phyloP scores from a whole-genome alignment of 2,113 vertebrate genomes.

The Antechinus flavipes region DNA sequence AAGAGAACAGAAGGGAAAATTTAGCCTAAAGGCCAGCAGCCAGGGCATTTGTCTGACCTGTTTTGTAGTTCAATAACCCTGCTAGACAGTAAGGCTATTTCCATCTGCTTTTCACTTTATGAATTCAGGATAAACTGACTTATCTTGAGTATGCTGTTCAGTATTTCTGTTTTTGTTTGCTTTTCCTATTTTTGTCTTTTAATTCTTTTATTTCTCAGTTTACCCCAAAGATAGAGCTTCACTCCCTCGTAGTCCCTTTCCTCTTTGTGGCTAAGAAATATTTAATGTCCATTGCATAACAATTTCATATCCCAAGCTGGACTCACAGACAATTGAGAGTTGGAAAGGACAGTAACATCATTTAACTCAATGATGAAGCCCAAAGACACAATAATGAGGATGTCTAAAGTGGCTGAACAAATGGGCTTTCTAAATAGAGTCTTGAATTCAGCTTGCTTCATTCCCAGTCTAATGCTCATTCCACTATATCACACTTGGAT shows the following conservation, averaged over 20 bases:
- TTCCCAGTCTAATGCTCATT: not conserved
- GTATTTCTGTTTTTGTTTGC: not conserved
- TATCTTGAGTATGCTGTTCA: not conserved
- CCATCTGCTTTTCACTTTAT: not conserved
- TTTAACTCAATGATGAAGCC: not conserved
- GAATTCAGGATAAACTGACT: not conserved
- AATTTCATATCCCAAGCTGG: not conserved
- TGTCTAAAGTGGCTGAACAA: not conserved
- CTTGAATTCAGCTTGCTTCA: not conserved
- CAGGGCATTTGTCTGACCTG: not conserved
- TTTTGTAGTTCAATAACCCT: not conserved
- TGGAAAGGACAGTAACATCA: not conserved
- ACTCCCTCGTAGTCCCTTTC: not conserved
- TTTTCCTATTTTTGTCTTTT: not conserved
- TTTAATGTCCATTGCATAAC: not conserved
- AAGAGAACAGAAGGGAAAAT: not conserved
- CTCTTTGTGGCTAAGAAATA: not conserved
- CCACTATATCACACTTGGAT: not conserved
- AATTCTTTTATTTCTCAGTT: not conserved
- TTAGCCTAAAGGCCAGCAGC: not conserved
- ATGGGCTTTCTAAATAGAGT: not conserved
- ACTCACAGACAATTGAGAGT: not conserved
- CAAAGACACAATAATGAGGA: not conserved
- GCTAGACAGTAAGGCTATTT: not conserved
- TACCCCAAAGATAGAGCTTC: not conserved